phyloP scores from a whole-genome alignment of 1,140 invertebrate genomes.

The Lethocerus indicus region DNA sequence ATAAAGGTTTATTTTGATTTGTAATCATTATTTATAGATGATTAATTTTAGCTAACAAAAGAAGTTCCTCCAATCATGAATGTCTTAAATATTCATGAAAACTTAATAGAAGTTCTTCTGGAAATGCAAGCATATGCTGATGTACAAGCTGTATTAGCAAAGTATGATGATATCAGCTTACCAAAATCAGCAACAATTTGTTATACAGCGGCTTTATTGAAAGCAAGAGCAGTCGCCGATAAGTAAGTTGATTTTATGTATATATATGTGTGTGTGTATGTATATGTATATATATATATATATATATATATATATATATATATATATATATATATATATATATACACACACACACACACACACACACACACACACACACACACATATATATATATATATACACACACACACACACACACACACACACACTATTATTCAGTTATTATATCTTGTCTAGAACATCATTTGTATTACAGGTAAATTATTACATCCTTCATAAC shows the following conservation, averaged over 20 bases:
- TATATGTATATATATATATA: background rate
- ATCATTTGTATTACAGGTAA: too few species aligned
- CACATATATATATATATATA: too few species aligned
- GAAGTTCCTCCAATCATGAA: slow-evolving; percentile 94
- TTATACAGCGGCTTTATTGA: slow-evolving; percentile 88
- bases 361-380: too few species aligned
- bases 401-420: too few species aligned
- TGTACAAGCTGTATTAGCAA: slow-evolving; percentile 87
- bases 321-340: too few species aligned
- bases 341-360: too few species aligned
- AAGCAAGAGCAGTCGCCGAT: slow-evolving; percentile 82
- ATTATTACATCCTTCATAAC: slow-evolving; percentile 1
- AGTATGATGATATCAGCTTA: slow-evolving; percentile 90
- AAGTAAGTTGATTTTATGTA: slow-evolving; percentile 41
- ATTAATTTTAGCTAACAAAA: slow-evolving; percentile 59
- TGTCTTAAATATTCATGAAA: slow-evolving; percentile 92
- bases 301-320: too few species aligned
- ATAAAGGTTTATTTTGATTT: too few species aligned
- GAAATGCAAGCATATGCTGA: slow-evolving; percentile 96
- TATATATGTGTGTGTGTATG: background rate
- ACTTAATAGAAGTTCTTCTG: slow-evolving; percentile 86
- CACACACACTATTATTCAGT: too few species aligned
- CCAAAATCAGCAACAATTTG: slow-evolving; percentile 95
- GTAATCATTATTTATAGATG: too few species aligned
- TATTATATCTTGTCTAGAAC: too few species aligned